Percentiles rank a stretch among this genome's conserved stretches.
These are phyloP conservation scores for Teleiodes luculella DNA, from an alignment of 2,888 invertebrate genomes.

Conservation along the genomic window DNA sequence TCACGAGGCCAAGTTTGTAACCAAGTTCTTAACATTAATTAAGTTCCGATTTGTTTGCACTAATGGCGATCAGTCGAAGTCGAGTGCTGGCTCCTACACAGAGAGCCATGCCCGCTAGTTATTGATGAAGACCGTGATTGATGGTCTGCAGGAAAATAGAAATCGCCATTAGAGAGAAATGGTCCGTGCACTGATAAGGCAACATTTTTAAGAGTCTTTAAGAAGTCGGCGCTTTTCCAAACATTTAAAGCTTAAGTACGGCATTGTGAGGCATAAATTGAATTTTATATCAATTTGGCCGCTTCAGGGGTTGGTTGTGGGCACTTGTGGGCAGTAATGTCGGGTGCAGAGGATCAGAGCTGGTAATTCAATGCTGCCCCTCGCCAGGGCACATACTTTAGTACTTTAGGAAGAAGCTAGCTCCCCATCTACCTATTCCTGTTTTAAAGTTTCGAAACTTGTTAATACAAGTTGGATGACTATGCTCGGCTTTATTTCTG, in stretches of 20 bases:
- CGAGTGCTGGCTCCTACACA: constrained; percentile 23
- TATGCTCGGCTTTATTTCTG: not conserved
- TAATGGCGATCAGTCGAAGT: constrained; percentile 23
- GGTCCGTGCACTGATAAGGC: constrained; percentile 16
- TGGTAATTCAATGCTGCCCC: constrained; percentile 24
- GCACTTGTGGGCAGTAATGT: constrained; percentile 17
- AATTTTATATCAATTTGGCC: constrained; percentile 30
- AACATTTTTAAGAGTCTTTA: constrained; percentile 7
- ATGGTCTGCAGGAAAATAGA: constrained; percentile 13
- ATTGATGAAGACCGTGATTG: constrained; percentile 14
- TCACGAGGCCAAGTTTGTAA: constrained; percentile 41
- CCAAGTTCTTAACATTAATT: constrained; percentile 30
- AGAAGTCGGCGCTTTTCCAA: not conserved
- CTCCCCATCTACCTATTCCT: not conserved
- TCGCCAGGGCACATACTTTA: constrained; percentile 17
- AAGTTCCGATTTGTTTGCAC: constrained; percentile 39
- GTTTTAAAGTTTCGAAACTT: not conserved
- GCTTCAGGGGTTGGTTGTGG: constrained; percentile 13
- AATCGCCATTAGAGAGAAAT: constrained; percentile 15
- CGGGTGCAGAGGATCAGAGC: constrained; percentile 21
- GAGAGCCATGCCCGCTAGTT: constrained; percentile 5
- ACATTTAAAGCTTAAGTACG: not conserved
- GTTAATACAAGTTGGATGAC: not conserved
- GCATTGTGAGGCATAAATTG: constrained; percentile 21
- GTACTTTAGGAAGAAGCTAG: not conserved